Evolutionary conservation across 2,113 vertebrate genomes (phyloP), one percentile per base, ranked within the genome.

Genomic region (Pycnonotus jocosus): DNA sequence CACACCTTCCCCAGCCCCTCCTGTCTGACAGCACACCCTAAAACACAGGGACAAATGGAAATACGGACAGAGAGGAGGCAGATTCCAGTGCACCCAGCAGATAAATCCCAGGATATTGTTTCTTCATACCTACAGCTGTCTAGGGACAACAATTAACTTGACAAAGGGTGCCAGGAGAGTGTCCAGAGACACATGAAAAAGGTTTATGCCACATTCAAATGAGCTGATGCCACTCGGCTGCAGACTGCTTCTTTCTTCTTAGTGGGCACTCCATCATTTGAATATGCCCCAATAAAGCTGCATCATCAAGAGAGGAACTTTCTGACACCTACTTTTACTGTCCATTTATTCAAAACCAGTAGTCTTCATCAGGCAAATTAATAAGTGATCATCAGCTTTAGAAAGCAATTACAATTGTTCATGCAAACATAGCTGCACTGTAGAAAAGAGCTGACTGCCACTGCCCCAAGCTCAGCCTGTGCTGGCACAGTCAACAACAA

Each of bases 131-230:
- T 77, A 61, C 58, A 86, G 12, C 86, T 95, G 96, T 81, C 92
- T 13, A 3, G 0, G 23, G 82, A 96, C 92, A 93, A 86, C 94
- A 90, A 92, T 97, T 94, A 95, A 88, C 60, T 37, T 96, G 95
- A 97, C 92, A 93, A 92, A 96, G 91, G 64, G 47, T 15, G 35
- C 65, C 90, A 90, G 47, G 74, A 82, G 86, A 40, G 71, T 11
- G 42, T 66, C 93, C 95, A 80, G 91, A 89, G 88, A 69, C 81
- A 86, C 78, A 71, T 90, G 85, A 86, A 92, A 45, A 58, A 82
- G 68, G 70, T 95, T 96, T 94, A 95, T 78, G 51, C 47, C 56
- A 45, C 79, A 93, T 95, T 70, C 85, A 94, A 90, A 92, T 86
- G 90, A 93, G 69, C 64, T 87, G 92, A 66, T 57, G 58, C 66